Base-by-base conservation (phyloP, 1,140 invertebrate genomes). In the Brachionus rotundiformis region DNA sequence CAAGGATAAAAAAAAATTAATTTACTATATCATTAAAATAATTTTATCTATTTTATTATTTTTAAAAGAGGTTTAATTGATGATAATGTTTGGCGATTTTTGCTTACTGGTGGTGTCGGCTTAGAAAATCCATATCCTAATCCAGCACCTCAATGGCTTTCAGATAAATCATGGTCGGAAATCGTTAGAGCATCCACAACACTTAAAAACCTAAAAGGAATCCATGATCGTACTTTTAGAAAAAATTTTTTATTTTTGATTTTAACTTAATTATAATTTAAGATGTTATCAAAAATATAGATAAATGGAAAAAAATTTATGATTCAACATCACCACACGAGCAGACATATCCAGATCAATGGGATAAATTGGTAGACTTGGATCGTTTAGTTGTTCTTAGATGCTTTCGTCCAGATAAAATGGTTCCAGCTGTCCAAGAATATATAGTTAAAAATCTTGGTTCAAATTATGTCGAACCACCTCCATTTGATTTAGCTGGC, bases 81-180 rank as follows among this genome's bases (percentile, higher is more conserved):
- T 81, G 88, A 91, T 11, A 82, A 86, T 0, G 92, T 95, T 83
- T 95, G 94, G 92, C 91, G 94, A 88, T 97, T 96, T 87, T 88
- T 97, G 6, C 85, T 97, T 83, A 95, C 93, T 7, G 94, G 94
- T n/a, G 94, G 94, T 29, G 91, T 94, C 73, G 92, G 92, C 47
- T 88, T 94, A 23, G 92, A 93, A 83, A 94, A 94, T 90, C 91
- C 92, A 1, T 84, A 92, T 84, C 84, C 86, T 76, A 94, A 94
- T 88, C 88, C 87, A 13, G 85, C 90, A 16, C 73, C 85, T 4
- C 82, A 86, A 8, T 95, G 94, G 94, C 86, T 95, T 29, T 91
- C 92, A 1, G 41, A 86, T 13, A 92, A 92, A 84, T 91, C 91
- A 39, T 97, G 95, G 95, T 91, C 94, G 85, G 93, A 96, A 87